Base-by-base conservation (phyloP, 2,797 vertebrate species). In the Mastacembelus armatus region DNA sequence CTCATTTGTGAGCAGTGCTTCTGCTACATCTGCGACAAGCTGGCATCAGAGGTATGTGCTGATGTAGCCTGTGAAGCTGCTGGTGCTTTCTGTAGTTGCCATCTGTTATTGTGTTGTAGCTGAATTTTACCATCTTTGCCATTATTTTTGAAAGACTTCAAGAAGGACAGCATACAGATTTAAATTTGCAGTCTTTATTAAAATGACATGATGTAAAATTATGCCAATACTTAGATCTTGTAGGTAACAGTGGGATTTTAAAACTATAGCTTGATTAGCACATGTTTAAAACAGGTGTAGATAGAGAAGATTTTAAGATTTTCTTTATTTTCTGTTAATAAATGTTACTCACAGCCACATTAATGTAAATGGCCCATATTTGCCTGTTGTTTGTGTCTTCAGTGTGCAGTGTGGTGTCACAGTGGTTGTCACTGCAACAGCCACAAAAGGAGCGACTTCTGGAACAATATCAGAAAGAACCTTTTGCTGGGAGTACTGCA, bases 1-100 rank as follows among this genome's bases (percentile, higher is more conserved):
- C 88, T 87, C 1, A 57, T 87, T 1, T 96, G 96, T 48, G 77
- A 89, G 1, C 92, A 96, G 83, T 97, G 96, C 78, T 96, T 94
- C 86, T 97, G 96, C 80, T 97, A 95, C 48, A 58, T 96, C 71
- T 97, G 96, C 21, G 95, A 96, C 81, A 95, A 94, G 2, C 85
- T 79, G 7, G 95, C 93, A 2, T 92, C 93, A 0, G 74, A 72
- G 90, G 96, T 96, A 76, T 1, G 85, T 80, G 21, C 45, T 29
- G 9, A 24, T 26, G 2, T 29, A 14, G n/a, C 49, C 15, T 57
- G 9, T 27, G 2, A 19, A 29, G 2, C 8, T 30, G 54, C 24
- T 15, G 4, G 19, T 4, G 4, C 5, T 12, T 21, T 40, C 40
- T 40, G 44, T 11, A 22, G 10, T 18, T 44, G 21, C 42, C 14